phyloP scores from a whole-genome alignment of 1,140 invertebrate species.

The Drosophila varians region DNA sequence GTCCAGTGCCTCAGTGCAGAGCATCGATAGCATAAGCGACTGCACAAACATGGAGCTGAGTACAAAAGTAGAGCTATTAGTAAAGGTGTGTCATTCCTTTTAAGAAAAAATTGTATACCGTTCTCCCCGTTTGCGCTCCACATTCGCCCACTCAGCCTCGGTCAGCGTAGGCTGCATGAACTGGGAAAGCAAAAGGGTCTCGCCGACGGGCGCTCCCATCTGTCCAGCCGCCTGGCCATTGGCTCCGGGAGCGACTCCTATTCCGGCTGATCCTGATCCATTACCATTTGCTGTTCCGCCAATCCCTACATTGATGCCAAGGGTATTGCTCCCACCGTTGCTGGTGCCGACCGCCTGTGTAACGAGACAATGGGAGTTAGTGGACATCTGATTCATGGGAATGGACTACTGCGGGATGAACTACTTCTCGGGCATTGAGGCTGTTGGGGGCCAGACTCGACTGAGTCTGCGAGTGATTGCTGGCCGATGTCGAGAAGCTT shows the following conservation, averaged over 20 bases:
- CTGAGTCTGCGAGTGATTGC: constrained; percentile 79
- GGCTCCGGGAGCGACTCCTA: constrained; percentile 22
- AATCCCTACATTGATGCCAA: constrained; percentile 74
- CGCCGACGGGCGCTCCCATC: constrained; percentile 46
- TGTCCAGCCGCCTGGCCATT: constrained; percentile 50
- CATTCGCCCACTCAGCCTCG: constrained; percentile 75
- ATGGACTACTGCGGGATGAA: constrained; percentile 22
- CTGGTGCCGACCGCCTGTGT: constrained; percentile 57
- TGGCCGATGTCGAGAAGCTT: constrained; percentile 68
- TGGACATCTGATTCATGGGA: constrained; percentile 12
- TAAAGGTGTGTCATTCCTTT: not conserved
- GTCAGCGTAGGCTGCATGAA: constrained; percentile 81
- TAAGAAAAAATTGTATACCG: constrained; percentile 46
- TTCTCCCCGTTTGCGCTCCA: constrained; percentile 78
- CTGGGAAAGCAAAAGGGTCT: constrained; percentile 73
- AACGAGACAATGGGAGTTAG: constrained; percentile 36
- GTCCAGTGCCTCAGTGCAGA: constrained; percentile 64
- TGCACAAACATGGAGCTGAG: constrained; percentile 81
- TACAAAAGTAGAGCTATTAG: not conserved
- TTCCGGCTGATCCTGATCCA: constrained; percentile 22
- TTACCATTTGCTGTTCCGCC: constrained; percentile 47
- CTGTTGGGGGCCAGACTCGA: constrained; percentile 76
- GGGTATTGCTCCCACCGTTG: constrained; percentile 64
- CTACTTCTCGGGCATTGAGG: constrained; percentile 82
- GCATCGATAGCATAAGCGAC: constrained; percentile 72